Percentiles rank a stretch among this genome's conserved stretches.
These are phyloP conservation scores for Chunga burmeisteri DNA, from an alignment of 2,113 vertebrate genomes.

Conservation along the genomic window DNA sequence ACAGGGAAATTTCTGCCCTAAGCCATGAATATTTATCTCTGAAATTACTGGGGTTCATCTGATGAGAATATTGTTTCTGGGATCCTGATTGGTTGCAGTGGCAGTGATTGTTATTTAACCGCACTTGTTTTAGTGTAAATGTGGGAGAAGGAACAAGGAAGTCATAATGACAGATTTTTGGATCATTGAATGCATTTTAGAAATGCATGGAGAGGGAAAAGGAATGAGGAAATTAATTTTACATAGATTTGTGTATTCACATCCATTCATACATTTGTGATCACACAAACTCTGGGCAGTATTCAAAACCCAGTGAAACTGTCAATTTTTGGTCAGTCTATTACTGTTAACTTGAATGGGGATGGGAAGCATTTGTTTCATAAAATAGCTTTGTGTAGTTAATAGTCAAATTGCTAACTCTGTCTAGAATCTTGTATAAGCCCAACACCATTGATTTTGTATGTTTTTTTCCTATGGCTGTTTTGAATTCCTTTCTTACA, in stretches of 20 bases:
- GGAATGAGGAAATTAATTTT: not conserved
- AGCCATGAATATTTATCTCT: not conserved
- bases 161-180: not conserved
- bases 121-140: not conserved
- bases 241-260: not conserved
- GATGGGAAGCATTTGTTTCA: not conserved
- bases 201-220: not conserved
- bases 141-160: not conserved
- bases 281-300: not conserved
- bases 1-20: not conserved
- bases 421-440: not conserved
- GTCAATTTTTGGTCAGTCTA: not conserved
- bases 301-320: not conserved
- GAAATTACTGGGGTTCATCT: not conserved
- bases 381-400: not conserved
- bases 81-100: not conserved
- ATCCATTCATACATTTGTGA: not conserved
- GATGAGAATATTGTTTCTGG: not conserved
- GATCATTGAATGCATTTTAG: not conserved
- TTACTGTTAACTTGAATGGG: not conserved
- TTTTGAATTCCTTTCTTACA: not conserved
- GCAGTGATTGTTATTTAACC: not conserved
- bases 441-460: not conserved
- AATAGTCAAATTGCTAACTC: not conserved
- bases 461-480: not conserved